Conservation (phyloP, 1,140 invertebrate genomes). For the Mamestra configurata region DNA sequence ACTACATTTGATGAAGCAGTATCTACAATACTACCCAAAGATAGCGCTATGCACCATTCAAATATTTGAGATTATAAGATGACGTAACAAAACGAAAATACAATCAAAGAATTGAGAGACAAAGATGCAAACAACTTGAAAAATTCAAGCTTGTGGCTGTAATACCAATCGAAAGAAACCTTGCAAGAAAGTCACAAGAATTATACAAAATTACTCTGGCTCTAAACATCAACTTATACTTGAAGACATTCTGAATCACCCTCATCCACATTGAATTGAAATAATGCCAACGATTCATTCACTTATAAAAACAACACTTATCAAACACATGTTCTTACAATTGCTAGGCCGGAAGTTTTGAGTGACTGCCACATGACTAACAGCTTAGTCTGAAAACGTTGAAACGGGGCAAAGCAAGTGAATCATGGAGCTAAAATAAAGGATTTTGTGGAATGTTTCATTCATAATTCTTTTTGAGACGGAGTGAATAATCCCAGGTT, state of each 20-base stretch:
- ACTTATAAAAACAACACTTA: neutral
- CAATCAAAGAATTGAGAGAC: no score
- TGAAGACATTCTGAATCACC: neutral
- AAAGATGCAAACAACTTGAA: no score
- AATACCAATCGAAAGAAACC: no score
- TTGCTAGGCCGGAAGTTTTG: constrained; percentile 25
- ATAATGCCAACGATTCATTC: neutral
- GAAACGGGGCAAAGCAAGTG: neutral
- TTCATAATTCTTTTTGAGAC: neutral
- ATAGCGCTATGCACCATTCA: neutral
- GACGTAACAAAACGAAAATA: no score
- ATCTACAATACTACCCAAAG: neutral
- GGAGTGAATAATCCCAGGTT: neutral
- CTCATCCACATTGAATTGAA: neutral
- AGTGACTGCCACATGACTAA: constrained; percentile 24
- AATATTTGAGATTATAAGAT: no score
- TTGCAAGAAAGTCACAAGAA: neutral
- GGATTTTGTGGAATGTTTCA: constrained; percentile 3
- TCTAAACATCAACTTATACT: neutral
- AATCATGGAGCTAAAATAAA: constrained; percentile 24
- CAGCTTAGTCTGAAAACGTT: constrained; percentile 15
- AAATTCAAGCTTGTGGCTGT: no score
- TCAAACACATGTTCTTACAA: constrained; percentile 17
- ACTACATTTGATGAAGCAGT: neutral
- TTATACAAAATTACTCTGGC: neutral